Percentiles rank a stretch among this genome's conserved stretches.
Conservation (phyloP, 2,797 vertebrate species). For the Hybognathus amarus region DNA sequence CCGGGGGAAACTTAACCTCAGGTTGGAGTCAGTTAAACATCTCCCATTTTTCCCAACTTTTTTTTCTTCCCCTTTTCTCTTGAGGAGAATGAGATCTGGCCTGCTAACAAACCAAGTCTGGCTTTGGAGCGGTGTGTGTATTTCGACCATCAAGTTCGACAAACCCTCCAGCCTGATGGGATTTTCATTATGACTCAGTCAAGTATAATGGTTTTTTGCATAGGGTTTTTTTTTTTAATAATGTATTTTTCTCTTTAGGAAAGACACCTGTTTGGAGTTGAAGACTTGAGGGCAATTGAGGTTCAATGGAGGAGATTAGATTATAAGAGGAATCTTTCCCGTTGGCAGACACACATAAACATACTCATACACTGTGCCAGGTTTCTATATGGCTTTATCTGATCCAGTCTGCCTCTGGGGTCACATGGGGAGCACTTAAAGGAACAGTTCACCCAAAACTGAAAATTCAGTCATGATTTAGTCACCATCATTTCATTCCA, state of each 20-base stretch:
- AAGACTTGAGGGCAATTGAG: slow-evolving; percentile 23
- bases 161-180: slow-evolving; percentile 9
- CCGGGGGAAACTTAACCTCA: slow-evolving; percentile 55
- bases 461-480: neutral
- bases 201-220: slow-evolving; percentile 22
- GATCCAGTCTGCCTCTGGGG: slow-evolving; percentile 60
- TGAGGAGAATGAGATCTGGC: slow-evolving; percentile 1
- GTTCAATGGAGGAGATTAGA: slow-evolving; percentile 25
- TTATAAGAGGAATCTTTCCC: slow-evolving; percentile 24
- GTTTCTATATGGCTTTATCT: slow-evolving; percentile 55
- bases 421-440: slow-evolving; percentile 37
- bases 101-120: slow-evolving; percentile 19
- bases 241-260: slow-evolving; percentile 29
- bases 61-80: slow-evolving; percentile 5
- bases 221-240: slow-evolving; percentile 35
- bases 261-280: slow-evolving; percentile 45
- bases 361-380: slow-evolving; percentile 32
- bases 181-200: slow-evolving; percentile 21
- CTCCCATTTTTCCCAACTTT: slow-evolving; percentile 16
- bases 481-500: neutral
- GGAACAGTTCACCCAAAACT: slow-evolving; percentile 1
- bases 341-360: slow-evolving; percentile 34
- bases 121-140: slow-evolving; percentile 12
- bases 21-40: slow-evolving; percentile 60
- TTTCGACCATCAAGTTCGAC: slow-evolving; percentile 3